A percentile compares a stretch with the other conserved stretches of the same genome.
These are phyloP conservation scores for Teleogryllus oceanicus DNA, from an alignment of 2,888 invertebrate species.

Conservation along the genomic window DNA sequence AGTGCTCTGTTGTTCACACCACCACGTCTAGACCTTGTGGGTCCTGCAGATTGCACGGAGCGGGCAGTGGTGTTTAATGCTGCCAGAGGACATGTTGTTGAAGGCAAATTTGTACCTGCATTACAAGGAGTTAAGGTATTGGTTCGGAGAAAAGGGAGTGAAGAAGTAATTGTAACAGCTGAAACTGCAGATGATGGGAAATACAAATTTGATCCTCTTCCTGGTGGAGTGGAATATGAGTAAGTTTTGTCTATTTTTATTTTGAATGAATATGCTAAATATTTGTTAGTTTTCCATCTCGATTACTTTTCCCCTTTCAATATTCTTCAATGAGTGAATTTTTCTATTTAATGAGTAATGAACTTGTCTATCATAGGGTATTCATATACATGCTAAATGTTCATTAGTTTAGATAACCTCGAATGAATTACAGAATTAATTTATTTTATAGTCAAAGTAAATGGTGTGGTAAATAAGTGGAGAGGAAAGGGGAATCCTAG, in stretches of 20 bases:
- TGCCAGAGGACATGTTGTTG: conserved; percentile 63
- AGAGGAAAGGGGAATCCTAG: too few relatives aligned
- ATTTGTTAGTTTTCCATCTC: too few relatives aligned
- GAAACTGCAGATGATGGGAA: conserved; percentile 67
- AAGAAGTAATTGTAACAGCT: conserved; percentile 46
- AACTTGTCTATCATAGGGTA: too few relatives aligned
- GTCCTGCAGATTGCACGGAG: conserved; percentile 65
- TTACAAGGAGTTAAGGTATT: conserved; percentile 59
- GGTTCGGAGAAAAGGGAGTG: conserved; percentile 46
- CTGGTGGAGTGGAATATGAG: conserved; percentile 65
- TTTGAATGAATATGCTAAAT: background rate
- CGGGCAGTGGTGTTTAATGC: conserved; percentile 63
- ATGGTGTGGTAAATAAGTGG: too few relatives aligned
- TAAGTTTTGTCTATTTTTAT: conserved; percentile 36
- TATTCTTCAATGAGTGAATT: too few relatives aligned
- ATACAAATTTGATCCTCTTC: conserved; percentile 83
- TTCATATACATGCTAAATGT: too few relatives aligned
- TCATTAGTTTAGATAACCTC: too few relatives aligned
- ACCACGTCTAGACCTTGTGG: conserved; percentile 57
- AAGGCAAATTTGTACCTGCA: conserved; percentile 62
- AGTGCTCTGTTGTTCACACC: conserved; percentile 69
- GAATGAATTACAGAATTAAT: too few relatives aligned
- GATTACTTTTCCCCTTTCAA: too few relatives aligned
- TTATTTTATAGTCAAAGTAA: too few relatives aligned
- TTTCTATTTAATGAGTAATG: too few relatives aligned